These are phyloP conservation scores for Corynorhinus townsendii DNA, from an alignment of 2,113 vertebrate genomes.

Conservation along the genomic window DNA sequence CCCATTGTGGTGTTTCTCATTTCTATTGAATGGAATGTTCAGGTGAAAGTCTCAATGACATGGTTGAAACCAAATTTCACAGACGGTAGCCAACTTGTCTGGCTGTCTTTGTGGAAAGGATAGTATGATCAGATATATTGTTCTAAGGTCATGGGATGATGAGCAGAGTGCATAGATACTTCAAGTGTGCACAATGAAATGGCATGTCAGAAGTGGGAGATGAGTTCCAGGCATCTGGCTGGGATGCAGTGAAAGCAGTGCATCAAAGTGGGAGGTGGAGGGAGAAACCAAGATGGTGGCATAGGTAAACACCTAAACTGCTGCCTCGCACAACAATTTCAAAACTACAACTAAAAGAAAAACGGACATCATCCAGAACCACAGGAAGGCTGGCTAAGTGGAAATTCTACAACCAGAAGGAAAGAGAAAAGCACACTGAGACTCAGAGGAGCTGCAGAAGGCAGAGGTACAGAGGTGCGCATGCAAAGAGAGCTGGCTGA, in stretches of 20 bases:
- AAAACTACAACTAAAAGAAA: too few species aligned
- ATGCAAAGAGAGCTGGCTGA: too few species aligned
- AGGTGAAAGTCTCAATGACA: background rate
- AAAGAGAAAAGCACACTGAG: too few species aligned
- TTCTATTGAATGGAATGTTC: background rate
- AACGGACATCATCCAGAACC: too few species aligned
- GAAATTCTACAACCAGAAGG: too few species aligned
- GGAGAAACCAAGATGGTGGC: too few species aligned
- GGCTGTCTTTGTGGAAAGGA: background rate
- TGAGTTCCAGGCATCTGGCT: background rate
- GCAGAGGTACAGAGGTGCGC: too few species aligned
- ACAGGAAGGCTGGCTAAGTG: too few species aligned
- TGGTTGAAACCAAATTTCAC: background rate
- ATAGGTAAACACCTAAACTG: too few species aligned
- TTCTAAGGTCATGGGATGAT: background rate
- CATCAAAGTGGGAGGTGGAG: background rate
- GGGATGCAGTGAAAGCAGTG: background rate
- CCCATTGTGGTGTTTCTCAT: background rate
- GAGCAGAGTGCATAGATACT: background rate
- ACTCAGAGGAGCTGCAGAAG: too few species aligned
- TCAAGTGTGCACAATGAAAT: background rate
- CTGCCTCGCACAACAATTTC: too few species aligned
- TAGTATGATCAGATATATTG: background rate
- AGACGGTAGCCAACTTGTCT: background rate
- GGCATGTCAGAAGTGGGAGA: background rate